Percentiles rank a stretch among this genome's conserved stretches.
Evolutionary conservation across 2,113 vertebrate species (phyloP).

Genomic region (Sylvia atricapilla): DNA sequence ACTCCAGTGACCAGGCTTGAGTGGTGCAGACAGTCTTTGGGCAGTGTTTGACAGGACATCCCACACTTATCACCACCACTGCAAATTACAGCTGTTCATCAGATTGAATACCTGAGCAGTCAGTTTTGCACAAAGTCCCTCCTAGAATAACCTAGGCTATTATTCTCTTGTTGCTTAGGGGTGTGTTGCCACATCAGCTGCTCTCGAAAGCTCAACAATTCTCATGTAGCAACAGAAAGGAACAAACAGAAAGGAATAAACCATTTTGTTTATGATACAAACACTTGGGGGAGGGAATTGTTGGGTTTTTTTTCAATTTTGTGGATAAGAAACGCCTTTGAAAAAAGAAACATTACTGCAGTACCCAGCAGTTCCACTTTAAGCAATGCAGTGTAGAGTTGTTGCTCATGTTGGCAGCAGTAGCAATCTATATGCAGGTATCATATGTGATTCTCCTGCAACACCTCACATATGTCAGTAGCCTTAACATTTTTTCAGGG

Average conservation of each 20-base stretch:
- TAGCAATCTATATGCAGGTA: background rate
- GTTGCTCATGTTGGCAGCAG: background rate
- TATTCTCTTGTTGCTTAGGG: background rate
- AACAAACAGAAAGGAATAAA: background rate
- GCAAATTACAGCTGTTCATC: background rate
- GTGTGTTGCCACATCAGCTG: background rate
- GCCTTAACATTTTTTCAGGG: background rate
- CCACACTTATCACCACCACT: background rate
- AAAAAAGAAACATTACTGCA: background rate
- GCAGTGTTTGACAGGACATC: background rate
- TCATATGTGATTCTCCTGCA: background rate
- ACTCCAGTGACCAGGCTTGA: rapidly evolving
- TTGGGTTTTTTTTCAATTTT: background rate
- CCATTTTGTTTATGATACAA: background rate
- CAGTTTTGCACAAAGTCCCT: background rate
- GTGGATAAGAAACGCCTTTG: background rate
- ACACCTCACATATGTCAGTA: background rate
- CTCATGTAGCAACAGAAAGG: background rate
- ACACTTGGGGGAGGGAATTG: background rate
- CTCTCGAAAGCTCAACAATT: background rate
- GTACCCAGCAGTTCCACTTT: background rate
- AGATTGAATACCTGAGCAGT: background rate
- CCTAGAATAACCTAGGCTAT: background rate
- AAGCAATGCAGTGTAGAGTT: background rate
- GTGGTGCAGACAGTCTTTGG: background rate